Conservation (phyloP, 2,888 invertebrate species). For the Caenorhabditis sp. region DNA sequence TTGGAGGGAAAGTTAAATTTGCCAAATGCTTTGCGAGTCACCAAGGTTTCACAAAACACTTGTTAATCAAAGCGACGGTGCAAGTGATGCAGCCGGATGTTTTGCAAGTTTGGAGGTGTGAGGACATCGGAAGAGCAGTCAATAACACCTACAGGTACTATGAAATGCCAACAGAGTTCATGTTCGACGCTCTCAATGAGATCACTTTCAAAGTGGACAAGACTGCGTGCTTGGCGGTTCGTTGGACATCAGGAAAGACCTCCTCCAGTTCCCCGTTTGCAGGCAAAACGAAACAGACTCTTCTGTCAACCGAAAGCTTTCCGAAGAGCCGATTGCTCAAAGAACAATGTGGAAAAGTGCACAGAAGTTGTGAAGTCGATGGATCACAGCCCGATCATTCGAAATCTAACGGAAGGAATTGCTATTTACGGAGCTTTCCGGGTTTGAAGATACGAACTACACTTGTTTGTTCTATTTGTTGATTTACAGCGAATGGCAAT, state of each 20-base stretch:
- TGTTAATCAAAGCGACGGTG: not conserved
- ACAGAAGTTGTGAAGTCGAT: too few relatives aligned
- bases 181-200: not conserved
- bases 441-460: too few relatives aligned
- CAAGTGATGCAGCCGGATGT: not conserved
- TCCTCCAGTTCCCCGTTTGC: too few relatives aligned
- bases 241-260: not conserved
- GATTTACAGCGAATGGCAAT: too few relatives aligned
- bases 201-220: not conserved
- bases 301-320: not conserved
- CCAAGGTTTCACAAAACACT: not conserved
- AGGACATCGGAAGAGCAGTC: not conserved
- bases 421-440: too few relatives aligned
- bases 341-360: not conserved
- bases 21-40: not conserved
- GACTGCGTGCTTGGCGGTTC: not conserved
- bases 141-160: not conserved
- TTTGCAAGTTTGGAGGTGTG: not conserved
- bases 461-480: too few relatives aligned
- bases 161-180: not conserved
- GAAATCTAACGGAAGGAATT: too few relatives aligned
- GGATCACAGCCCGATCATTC: too few relatives aligned
- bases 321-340: too few relatives aligned
- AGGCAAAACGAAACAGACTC: not conserved
- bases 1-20: not conserved